A percentile compares a stretch with the other conserved stretches of the same genome.
phyloP scores from a whole-genome alignment of 2,888 invertebrate genomes.

The Thyatira batis region DNA sequence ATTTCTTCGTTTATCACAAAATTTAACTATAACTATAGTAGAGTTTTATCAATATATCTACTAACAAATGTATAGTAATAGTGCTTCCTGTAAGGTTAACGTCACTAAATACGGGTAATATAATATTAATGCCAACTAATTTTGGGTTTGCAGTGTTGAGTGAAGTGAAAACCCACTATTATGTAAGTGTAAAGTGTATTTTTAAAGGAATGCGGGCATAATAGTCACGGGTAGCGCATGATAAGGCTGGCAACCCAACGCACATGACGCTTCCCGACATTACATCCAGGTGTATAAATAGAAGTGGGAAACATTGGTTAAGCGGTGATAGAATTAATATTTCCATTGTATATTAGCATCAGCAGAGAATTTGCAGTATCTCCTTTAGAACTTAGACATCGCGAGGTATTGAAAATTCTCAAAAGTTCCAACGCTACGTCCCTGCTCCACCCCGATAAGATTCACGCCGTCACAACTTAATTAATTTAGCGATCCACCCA shows the following conservation, averaged over 20 bases:
- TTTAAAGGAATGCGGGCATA: slow-evolving; percentile 70
- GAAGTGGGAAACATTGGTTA: slow-evolving; percentile 14
- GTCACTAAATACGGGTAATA: slow-evolving; percentile 53
- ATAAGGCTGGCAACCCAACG: slow-evolving; percentile 65
- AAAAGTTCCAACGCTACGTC: slow-evolving; percentile 27
- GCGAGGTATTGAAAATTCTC: slow-evolving; percentile 52
- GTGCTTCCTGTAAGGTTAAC: slow-evolving; percentile 54
- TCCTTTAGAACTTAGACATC: slow-evolving; percentile 44
- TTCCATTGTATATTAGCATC: slow-evolving; percentile 6
- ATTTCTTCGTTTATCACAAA: slow-evolving; percentile 12
- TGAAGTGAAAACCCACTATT: slow-evolving; percentile 70
- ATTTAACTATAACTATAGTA: slow-evolving; percentile 18
- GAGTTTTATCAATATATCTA: slow-evolving; percentile 34
- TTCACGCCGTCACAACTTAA: slow-evolving; percentile 68
- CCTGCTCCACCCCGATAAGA: slow-evolving; percentile 51
- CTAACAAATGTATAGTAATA: slow-evolving; percentile 47
- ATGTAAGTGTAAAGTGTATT: slow-evolving; percentile 76
- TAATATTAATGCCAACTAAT: slow-evolving; percentile 72
- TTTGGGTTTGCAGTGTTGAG: slow-evolving; percentile 81
- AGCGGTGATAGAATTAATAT: slow-evolving; percentile 13
- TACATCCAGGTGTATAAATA: slow-evolving; percentile 39
- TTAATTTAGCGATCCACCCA: slow-evolving; percentile 63
- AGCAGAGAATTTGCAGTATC: slow-evolving; percentile 57
- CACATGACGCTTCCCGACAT: slow-evolving; percentile 69
- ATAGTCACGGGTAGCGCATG: slow-evolving; percentile 79